Conservation (phyloP, 2,113 vertebrate genomes). For the Platysteira castanea region DNA sequence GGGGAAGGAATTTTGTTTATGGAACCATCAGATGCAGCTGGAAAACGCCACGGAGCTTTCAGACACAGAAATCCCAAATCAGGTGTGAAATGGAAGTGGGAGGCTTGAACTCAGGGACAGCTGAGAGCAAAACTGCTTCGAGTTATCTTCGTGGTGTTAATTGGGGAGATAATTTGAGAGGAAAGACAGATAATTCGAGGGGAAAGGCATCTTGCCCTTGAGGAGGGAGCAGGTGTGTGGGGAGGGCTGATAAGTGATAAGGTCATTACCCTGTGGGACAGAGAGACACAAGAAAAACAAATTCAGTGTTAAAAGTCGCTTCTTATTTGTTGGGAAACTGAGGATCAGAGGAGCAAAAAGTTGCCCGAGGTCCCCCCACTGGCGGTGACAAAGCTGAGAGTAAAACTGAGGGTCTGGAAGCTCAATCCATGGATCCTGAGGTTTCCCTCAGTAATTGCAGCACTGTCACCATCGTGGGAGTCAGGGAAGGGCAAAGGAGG, state of each 20-base stretch:
- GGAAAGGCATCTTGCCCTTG: background rate
- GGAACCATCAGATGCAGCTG: background rate
- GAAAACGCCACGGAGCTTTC: background rate
- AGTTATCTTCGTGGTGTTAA: background rate
- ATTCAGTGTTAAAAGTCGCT: background rate
- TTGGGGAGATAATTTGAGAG: background rate
- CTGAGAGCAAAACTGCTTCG: background rate
- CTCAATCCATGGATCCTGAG: rapidly evolving
- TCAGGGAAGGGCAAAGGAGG: background rate
- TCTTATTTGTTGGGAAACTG: rapidly evolving
- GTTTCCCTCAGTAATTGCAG: background rate
- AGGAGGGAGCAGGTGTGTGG: background rate
- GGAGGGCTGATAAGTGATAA: background rate
- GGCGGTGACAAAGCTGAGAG: background rate
- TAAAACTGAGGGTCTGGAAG: background rate
- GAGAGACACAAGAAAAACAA: background rate
- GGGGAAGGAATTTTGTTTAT: background rate
- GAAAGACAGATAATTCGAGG: background rate
- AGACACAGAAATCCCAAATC: background rate
- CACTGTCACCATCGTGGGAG: rapidly evolving
- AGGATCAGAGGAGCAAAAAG: background rate
- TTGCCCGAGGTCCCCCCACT: background rate
- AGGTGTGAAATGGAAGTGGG: background rate
- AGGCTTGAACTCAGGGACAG: background rate
- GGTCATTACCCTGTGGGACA: background rate